Evolutionary conservation across 2,888 invertebrate genomes (phyloP), one percentile per base, ranked within the genome.

Genomic region (Apotomis betuletana): DNA sequence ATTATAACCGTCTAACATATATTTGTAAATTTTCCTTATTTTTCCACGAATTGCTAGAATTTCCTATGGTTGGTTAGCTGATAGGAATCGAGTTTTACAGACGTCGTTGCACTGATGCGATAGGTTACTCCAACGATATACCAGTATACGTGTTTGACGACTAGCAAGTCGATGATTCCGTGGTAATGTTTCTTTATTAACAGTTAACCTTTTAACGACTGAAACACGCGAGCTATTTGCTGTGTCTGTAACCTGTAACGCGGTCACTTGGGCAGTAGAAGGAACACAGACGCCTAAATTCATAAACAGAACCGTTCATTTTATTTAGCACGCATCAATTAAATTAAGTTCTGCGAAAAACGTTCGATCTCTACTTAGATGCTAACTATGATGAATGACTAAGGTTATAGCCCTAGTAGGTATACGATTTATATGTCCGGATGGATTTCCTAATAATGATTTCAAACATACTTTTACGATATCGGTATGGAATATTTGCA

Each of bases 211-310:
- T 71, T 60, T 61, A 60, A 59, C 55, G 60, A 55, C 57, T 57
- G 49, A 49, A 67, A 67, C 71, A 67, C 60, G 49, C 60, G 54
- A 70, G 65, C 60, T 70, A 65, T 60, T 65, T 60, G 46, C 60
- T 61, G 59, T 36, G 65, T 61, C 65, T 67, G 57, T 58, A 67
- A 62, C 67, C 67, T 58, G 67, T 70, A 70, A 70, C 60, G 58
- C 70, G 70, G 70, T 70, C 65, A 70, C 64, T 38, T 59, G 59
- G 15, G 38, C 59, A 41, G 54, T 38, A 60, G 60, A 61, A 60
- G 59, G 54, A 67, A 54, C 55, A 27, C 59, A 49, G 59, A 52
- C 46, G 27, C 13, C 60, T 67, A 55, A 60, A 64, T 58, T 58
- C 57, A 64, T 52, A 70, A 67, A 61, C 15, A 46, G 15, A 70